phyloP scores from a whole-genome alignment of 2,113 vertebrate species.

The Dolichotis patagonum region DNA sequence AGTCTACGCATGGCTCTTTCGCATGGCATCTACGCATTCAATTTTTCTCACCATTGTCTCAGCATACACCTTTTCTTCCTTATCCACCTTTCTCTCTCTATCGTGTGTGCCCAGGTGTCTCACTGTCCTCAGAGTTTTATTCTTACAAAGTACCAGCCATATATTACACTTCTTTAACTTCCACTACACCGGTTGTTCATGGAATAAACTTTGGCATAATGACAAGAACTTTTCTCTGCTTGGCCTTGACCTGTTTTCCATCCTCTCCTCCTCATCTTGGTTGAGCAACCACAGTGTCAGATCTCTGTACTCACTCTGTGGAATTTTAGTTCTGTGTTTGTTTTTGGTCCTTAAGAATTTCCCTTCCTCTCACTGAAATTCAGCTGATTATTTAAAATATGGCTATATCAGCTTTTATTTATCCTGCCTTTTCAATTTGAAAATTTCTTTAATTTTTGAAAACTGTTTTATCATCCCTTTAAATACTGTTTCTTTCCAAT shows the following conservation, averaged over 20 bases:
- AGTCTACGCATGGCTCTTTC: too few species aligned
- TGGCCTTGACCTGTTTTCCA: neutral
- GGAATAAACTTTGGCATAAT: neutral
- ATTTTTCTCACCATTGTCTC: neutral
- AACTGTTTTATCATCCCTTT: neutral
- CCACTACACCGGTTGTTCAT: neutral
- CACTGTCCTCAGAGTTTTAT: neutral
- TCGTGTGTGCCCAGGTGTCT: neutral
- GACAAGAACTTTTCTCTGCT: neutral
- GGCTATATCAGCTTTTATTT: neutral
- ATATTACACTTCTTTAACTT: neutral
- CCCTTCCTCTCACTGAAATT: neutral
- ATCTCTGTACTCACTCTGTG: neutral
- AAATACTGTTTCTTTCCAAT: neutral
- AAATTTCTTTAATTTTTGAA: neutral
- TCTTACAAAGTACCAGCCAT: neutral
- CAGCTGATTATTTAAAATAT: neutral
- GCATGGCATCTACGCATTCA: too few species aligned
- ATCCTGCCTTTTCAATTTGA: neutral
- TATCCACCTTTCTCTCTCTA: too few species aligned
- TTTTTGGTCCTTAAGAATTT: neutral
- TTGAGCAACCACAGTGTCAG: neutral
- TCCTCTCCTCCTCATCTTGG: neutral
- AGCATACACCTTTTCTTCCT: neutral
- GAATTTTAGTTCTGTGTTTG: neutral